Evolutionary conservation across 2,888 invertebrate species (phyloP), one percentile per base, ranked within the genome.

Genomic region (Lepidocyrtinus sp.): DNA sequence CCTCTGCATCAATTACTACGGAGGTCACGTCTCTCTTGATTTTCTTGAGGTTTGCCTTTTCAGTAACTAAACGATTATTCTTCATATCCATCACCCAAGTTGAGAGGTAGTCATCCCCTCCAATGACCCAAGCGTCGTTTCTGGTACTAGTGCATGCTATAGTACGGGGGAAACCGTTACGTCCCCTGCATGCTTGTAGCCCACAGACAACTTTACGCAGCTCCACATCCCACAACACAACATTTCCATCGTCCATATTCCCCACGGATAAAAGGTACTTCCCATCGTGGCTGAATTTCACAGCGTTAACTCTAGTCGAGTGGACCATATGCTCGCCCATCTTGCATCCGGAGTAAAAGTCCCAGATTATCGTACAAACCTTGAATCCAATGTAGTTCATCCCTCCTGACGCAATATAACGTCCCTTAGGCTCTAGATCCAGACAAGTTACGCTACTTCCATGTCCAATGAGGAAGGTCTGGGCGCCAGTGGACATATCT

Each of bases 351-450:
- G 90, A 91, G 15, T 92, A 90, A 88, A 93, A 97, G 88, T 96
- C 93, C 97, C 97, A 98, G 17, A 98, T 89, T 84, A 96, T 96
- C 0, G 95, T 93, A 76, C 92, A 92, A 0, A 97, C 93, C 88
- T 94, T 95, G 88, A 96, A 97, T 2, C 97, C 97, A 89, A 96
- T 94, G 87, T 96, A 94, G 88, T 95, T 97, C 50, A 94, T 92
- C 89, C 97, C 96, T 0, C 97, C 97, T 0, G 97, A 96, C 2
- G 95, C 97, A 50, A 98, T 90, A 87, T 92, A 95, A 22, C 92
- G 93, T 24, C 97, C 95, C 85, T 92, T 87, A 68, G 87, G 88
- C 9, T 97, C 97, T 12, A 96, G 88, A 65, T 94, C 93, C 22
- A 96, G 90, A 1, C 94, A 92, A 0, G 95, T 93, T 65, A 96